These are phyloP conservation scores for Polylopha cassiicola DNA, from an alignment of 2,888 invertebrate genomes.

Conservation along the genomic window DNA sequence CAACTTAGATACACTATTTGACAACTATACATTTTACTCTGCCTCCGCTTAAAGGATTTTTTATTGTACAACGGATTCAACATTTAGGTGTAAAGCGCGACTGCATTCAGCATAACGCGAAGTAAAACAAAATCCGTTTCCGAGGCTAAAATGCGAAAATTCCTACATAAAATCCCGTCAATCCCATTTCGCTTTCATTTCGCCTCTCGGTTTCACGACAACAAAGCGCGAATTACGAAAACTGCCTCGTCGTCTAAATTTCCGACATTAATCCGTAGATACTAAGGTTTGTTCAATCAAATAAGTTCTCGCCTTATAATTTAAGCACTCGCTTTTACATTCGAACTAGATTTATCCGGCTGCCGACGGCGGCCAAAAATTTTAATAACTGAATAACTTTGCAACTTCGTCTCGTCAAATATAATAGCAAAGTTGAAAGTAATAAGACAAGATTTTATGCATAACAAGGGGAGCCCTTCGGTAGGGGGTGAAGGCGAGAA, in stretches of 20 bases:
- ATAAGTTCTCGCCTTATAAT: constrained; percentile 71
- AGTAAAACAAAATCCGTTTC: constrained; percentile 10
- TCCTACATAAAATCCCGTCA: constrained; percentile 29
- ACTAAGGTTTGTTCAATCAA: constrained; percentile 70
- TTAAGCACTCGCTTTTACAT: constrained; percentile 70
- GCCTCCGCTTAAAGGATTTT: too few relatives aligned
- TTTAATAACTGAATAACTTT: constrained; percentile 77
- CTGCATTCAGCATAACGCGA: constrained; percentile 1
- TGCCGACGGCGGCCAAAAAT: constrained; percentile 63
- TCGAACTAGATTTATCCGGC: constrained; percentile 62
- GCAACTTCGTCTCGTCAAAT: constrained; percentile 72
- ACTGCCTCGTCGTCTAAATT: constrained; percentile 45
- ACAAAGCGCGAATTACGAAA: constrained; percentile 46
- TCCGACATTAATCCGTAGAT: constrained; percentile 64
- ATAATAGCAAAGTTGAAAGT: constrained; percentile 75
- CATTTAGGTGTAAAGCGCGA: too few relatives aligned
- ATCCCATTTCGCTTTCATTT: constrained; percentile 37
- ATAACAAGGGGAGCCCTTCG: constrained; percentile 67
- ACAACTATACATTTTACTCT: too few relatives aligned
- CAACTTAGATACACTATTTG: too few relatives aligned
- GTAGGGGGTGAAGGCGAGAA: constrained; percentile 34
- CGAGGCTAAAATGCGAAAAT: constrained; percentile 27
- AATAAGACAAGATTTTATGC: constrained; percentile 77
- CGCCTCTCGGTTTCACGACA: constrained; percentile 29
- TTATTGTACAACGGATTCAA: too few relatives aligned